Evolutionary conservation across 1,140 invertebrate species (phyloP), one percentile per base, ranked within the genome.

Genomic region (Glossosoma conforme): DNA sequence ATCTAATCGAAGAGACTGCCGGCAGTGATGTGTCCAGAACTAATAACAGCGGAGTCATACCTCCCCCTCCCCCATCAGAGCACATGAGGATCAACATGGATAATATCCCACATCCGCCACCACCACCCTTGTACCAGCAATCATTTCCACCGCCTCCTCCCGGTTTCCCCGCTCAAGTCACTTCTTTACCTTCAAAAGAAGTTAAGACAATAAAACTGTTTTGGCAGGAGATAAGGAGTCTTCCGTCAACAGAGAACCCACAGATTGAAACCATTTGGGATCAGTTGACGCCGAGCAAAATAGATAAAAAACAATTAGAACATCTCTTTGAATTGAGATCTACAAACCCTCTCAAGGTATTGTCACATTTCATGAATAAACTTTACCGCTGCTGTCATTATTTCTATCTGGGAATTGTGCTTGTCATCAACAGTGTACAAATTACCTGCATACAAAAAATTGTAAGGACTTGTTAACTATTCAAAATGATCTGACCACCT

Each of bases 191-290:
- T 25, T 19, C 28, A 47, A 97, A 97, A 67, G 93, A 84, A 60
- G 97, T 97, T 68, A 98, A 98, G 69, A 98, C 96, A n/a, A 87
- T 98, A 3, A 97, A 97, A 75, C 74, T 99, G n/a, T 98, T 99
- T 69, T 99, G 97, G 97, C 91, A 91, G 66, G 93, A 98, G 74
- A 84, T 93, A 3, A 79, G 89, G 53, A 91, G 95, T 54, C 91
- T 93, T 66, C 83, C 87, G 10, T 72, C 85, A 25, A 78, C 84
- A 3, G 80, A 82, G 52, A 65, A 81, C 52, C 74, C 75, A 6
- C 25, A 44, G 24, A 24, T 30, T 9, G 11, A 24, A 17, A 93
- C 92, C 52, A 91, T 99, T 62, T 99, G 97, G 97, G 92, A 97
- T 68, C 92, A 96, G 63, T 66, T 99, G 17, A 81, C 80, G 32